A percentile compares a stretch with the other conserved stretches of the same genome.
phyloP scores from a whole-genome alignment of 2,113 vertebrate species.

The Callopanchax toddi region DNA sequence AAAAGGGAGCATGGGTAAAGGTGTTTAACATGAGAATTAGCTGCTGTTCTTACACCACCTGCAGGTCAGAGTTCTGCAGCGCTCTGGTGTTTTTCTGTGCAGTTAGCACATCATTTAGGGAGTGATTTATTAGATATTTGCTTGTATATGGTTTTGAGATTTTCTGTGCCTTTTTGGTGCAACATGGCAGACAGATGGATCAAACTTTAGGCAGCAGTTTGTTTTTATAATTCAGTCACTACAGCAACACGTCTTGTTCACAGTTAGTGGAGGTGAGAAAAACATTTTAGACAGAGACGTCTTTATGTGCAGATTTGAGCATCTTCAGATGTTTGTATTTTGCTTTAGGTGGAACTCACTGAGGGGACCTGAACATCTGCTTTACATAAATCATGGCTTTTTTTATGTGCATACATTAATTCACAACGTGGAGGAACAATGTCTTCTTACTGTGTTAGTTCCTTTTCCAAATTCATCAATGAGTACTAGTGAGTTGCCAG shows the following conservation, averaged over 20 bases:
- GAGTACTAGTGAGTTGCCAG: conserved; percentile 90
- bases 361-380: conserved; percentile 11
- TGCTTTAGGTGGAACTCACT: conserved; percentile 32
- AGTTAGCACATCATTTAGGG: too few species aligned
- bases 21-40: too few species aligned
- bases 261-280: not conserved
- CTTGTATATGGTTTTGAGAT: too few species aligned
- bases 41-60: too few species aligned
- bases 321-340: conserved; percentile 33
- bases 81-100: too few species aligned
- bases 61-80: too few species aligned
- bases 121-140: too few species aligned
- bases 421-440: conserved; percentile 25
- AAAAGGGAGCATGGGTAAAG: too few species aligned
- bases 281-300: not conserved
- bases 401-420: conserved; percentile 23
- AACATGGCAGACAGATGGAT: too few species aligned
- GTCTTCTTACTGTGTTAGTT: conserved; percentile 88
- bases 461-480: conserved; percentile 99
- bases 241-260: not conserved
- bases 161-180: too few species aligned
- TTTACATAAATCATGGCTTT: conserved; percentile 28
- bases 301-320: not conserved
- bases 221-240: not conserved
- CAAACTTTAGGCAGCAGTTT: not conserved